Conservation (phyloP, 2,113 vertebrate species). For the Baryphthengus martii region DNA sequence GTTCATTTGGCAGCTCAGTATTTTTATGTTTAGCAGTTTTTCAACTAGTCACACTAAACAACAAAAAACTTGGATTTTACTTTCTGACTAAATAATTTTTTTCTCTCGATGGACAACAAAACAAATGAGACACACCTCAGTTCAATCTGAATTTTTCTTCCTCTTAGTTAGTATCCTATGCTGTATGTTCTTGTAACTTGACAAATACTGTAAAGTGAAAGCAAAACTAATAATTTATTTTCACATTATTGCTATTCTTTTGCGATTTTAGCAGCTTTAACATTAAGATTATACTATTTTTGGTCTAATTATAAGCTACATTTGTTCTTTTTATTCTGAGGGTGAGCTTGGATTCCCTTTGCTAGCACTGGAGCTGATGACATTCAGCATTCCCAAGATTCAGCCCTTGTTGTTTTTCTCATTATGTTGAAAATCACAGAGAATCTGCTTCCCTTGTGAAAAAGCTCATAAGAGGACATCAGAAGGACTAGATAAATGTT, state of each 20-base stretch:
- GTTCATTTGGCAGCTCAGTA: not conserved
- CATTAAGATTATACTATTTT: not conserved
- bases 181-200: not conserved
- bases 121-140: not conserved
- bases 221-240: not conserved
- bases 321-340: not conserved
- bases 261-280: not conserved
- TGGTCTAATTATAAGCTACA: not conserved
- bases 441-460: not conserved
- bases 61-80: not conserved
- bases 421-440: not conserved
- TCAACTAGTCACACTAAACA: not conserved
- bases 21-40: not conserved
- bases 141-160: not conserved
- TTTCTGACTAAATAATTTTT: not conserved
- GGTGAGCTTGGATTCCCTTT: not conserved
- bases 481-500: not conserved
- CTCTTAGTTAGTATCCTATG: not conserved
- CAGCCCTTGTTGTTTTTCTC: not conserved
- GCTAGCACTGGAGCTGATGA: not conserved
- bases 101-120: not conserved
- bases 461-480: not conserved
- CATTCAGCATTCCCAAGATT: not conserved
- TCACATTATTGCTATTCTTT: not conserved
- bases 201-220: not conserved